A percentile compares a stretch with the other conserved stretches of the same genome.
Conservation (phyloP, 2,797 vertebrate genomes). For the Micropoecilia bifurca region DNA sequence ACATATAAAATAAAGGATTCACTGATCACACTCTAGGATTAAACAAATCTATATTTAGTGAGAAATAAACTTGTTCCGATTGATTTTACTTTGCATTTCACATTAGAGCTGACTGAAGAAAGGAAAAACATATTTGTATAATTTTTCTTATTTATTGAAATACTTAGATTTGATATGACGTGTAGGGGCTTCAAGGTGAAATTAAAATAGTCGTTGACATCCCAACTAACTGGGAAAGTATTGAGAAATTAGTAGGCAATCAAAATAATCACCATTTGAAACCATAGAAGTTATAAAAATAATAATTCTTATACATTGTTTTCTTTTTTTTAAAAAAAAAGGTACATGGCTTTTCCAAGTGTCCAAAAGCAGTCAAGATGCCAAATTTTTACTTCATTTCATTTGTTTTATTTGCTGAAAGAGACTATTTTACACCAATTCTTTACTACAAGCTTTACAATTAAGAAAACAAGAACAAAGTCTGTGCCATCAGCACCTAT, state of each 20-base stretch:
- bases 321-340: not conserved
- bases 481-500: conserved; percentile 3
- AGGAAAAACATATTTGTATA: not conserved
- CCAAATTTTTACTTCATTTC: conserved; percentile 7
- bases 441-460: not conserved
- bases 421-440: not conserved
- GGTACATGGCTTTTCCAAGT: not conserved
- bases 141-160: not conserved
- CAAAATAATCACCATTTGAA: not conserved
- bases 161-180: not conserved
- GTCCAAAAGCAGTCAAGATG: not conserved
- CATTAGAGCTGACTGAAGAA: not conserved
- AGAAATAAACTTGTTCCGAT: not conserved
- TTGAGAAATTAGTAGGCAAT: not conserved
- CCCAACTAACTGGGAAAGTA: not conserved
- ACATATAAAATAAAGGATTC: not conserved
- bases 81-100: not conserved
- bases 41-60: not conserved
- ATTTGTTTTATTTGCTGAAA: not conserved
- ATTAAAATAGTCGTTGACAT: not conserved
- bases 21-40: not conserved
- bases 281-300: not conserved
- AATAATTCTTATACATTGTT: not conserved
- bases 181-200: not conserved
- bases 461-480: not conserved